Conservation (phyloP, 2,113 vertebrate species). For the Misgurnus anguillicaudatus region DNA sequence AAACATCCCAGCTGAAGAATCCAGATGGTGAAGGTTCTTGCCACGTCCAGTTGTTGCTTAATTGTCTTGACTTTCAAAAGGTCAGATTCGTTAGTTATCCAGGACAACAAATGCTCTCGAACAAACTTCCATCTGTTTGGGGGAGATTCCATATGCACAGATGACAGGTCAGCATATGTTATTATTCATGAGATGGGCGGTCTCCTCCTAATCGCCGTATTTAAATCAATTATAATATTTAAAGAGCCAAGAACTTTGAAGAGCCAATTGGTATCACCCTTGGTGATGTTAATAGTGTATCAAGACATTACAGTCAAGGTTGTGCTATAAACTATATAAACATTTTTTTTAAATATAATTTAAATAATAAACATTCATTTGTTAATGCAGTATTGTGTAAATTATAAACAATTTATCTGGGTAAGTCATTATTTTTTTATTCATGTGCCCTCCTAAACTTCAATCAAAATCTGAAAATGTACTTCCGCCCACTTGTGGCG, state of each 20-base stretch:
- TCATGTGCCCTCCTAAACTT: no score
- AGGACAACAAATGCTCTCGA: conserved; percentile 33
- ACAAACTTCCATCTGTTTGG: conserved; percentile 29
- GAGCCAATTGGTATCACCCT: neutral
- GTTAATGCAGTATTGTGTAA: no score
- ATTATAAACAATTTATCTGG: no score
- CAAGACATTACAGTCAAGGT: neutral
- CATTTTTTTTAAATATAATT: no score
- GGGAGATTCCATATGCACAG: conserved; percentile 1
- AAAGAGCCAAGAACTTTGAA: neutral
- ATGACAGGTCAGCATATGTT: conserved; percentile 6
- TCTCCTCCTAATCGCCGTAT: neutral
- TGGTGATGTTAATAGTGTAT: neutral
- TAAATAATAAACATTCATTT: no score
- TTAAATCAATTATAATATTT: neutral
- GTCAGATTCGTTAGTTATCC: conserved; percentile 20
- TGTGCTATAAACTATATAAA: no score
- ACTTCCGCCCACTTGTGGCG: no score
- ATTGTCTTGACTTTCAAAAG: conserved; percentile 30
- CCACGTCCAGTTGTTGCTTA: conserved; percentile 25
- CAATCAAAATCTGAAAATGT: no score
- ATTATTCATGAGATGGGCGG: conserved; percentile 24
- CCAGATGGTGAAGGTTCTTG: conserved; percentile 21
- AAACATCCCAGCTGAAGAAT: conserved; percentile 13
- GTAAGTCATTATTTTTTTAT: no score